Conservation (phyloP, 2,888 invertebrate genomes). For the Ophion obscuratus region DNA sequence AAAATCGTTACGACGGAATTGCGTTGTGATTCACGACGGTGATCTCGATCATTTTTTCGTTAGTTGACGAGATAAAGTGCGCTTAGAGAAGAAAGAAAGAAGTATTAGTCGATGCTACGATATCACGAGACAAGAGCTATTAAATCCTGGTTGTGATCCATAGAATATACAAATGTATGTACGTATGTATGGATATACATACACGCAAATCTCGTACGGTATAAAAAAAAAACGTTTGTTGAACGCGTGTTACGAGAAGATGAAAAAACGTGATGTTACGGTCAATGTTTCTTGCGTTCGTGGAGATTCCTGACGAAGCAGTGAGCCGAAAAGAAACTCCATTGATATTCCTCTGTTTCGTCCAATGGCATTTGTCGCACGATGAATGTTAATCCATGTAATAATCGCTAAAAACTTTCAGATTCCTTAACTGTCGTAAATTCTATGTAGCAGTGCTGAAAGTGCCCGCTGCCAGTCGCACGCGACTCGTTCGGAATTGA, state of each 20-base stretch:
- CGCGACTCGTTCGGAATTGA: conserved; percentile 51
- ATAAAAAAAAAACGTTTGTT: conserved; percentile 66
- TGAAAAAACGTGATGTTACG: conserved; percentile 40
- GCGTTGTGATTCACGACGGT: neutral
- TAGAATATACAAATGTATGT: conserved; percentile 55
- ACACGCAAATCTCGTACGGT: conserved; percentile 63
- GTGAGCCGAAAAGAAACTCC: neutral
- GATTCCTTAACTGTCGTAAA: conserved; percentile 51
- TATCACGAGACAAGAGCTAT: conserved; percentile 57
- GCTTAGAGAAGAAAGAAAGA: conserved; percentile 46
- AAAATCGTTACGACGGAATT: neutral
- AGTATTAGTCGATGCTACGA: conserved; percentile 53
- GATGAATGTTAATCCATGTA: conserved; percentile 16
- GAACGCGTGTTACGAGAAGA: conserved; percentile 70
- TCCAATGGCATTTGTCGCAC: conserved; percentile 3
- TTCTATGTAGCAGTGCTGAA: conserved; percentile 50
- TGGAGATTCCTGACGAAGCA: conserved; percentile 18
- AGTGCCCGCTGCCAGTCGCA: conserved; percentile 30
- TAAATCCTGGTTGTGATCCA: conserved; percentile 69
- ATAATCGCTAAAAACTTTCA: conserved; percentile 35
- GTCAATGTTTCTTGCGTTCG: neutral
- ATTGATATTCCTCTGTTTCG: conserved; percentile 14
- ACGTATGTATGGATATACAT: conserved; percentile 64
- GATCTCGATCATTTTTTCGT: neutral
- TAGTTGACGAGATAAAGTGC: conserved; percentile 48